Evolutionary conservation across 1,140 invertebrate species (phyloP).

Genomic region (Megathymus violae): DNA sequence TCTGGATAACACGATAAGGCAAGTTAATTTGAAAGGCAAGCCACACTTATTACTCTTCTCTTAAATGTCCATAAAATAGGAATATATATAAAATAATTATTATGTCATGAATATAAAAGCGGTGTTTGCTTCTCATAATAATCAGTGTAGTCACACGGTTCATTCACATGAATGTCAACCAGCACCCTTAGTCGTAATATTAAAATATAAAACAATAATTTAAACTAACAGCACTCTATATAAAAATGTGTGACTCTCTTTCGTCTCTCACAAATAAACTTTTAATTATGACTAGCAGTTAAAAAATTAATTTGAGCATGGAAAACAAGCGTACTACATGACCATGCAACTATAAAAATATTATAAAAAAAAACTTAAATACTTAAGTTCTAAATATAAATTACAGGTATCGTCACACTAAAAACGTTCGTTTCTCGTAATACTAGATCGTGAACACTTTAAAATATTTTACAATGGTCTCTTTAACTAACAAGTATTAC

Average conservation of each 20-base stretch:
- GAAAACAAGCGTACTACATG: constrained; percentile 76
- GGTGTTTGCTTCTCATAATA: constrained; percentile 50
- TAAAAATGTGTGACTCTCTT: constrained; percentile 65
- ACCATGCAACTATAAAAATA: constrained; percentile 81
- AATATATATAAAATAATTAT: constrained; percentile 49
- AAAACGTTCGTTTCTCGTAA: constrained; percentile 48
- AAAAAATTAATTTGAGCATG: constrained; percentile 82
- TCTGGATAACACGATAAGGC: constrained; percentile 66
- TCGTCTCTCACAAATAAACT: constrained; percentile 68
- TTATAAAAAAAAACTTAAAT: constrained; percentile 80
- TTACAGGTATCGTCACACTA: constrained; percentile 74
- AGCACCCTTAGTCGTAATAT: constrained; percentile 65
- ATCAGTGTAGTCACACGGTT: constrained; percentile 55
- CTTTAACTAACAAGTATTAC: constrained; percentile 45
- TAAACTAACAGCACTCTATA: constrained; percentile 65
- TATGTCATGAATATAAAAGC: constrained; percentile 69
- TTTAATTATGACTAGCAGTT: constrained; percentile 80
- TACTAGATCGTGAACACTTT: constrained; percentile 59
- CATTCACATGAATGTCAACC: constrained; percentile 60
- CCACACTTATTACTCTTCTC: constrained; percentile 60
- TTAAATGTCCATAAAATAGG: constrained; percentile 48
- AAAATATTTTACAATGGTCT: constrained; percentile 48
- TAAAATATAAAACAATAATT: constrained; percentile 72
- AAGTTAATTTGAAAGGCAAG: constrained; percentile 74
- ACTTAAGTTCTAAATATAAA: constrained; percentile 75